Evolutionary conservation across 2,797 vertebrate species (phyloP), one percentile per base, ranked within the genome.

Genomic region (Hoplostethus mediterraneus): DNA sequence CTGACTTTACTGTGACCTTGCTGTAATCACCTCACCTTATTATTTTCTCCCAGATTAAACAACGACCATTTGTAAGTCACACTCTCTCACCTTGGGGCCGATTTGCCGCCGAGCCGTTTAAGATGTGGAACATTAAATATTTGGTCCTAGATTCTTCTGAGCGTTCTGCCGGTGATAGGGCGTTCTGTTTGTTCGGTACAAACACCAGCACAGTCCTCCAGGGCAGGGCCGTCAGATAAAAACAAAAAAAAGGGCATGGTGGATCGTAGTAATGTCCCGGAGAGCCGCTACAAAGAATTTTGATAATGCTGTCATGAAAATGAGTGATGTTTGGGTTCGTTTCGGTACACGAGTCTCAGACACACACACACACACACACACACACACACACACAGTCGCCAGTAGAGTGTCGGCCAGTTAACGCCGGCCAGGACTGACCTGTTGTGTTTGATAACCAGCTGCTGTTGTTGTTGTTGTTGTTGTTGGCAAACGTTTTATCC

Each of bases 141-240:
- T 95, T 90, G 94, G 65, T 58, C 73, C 6, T 65, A 68, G 65
- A 81, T 89, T 81, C 93, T 21, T 90, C 82, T 85, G 80, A 84
- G 79, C 90, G 94, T 87, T 92, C 84, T 83, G 77, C 80, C 87
- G 10, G 60, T 92, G 84, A 95, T 94, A 93, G 91, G 33, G 55
- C 86, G 91, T 91, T 90, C 88, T 93, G 84, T 95, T 93, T 95
- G 92, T 88, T 85, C 87, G 90, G 91, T 93, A 90, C 86, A 95
- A 96, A 95, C 92, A 94, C 60, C 79, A 71, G 61, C 71, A 53
- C 68, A 3, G 30, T 33, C 48, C 40, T 54, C 63, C n/a, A 17
- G 67, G 69, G n/a, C 68, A 0, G 62, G 42, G 45, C 58, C 53
- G 28, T 68, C 45, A 10, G 60, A 66, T 68, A 21, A 54, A 40